phyloP scores from a whole-genome alignment of 2,888 invertebrate species.

The Stegana nigrithorax region DNA sequence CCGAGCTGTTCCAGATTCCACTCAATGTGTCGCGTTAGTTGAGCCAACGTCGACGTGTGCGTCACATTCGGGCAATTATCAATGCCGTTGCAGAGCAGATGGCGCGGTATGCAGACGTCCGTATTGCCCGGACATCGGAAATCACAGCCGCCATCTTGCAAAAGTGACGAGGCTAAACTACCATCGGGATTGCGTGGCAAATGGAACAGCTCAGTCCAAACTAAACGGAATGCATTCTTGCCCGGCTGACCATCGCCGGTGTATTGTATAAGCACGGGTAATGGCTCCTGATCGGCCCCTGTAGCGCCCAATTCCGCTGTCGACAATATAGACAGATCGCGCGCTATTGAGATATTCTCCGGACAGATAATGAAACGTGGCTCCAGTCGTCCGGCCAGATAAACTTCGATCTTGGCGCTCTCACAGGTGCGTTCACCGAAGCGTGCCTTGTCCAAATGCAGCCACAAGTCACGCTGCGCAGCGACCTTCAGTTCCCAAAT shows the following conservation, averaged over 20 bases:
- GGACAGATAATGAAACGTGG: slow-evolving; percentile 87
- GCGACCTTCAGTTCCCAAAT: slow-evolving; percentile 87
- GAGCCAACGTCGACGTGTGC: slow-evolving; percentile 65
- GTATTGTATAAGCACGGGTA: slow-evolving; percentile 79
- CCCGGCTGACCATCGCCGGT: slow-evolving; percentile 83
- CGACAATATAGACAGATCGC: slow-evolving; percentile 83
- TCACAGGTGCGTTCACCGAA: slow-evolving; percentile 88
- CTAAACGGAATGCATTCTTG: slow-evolving; percentile 86
- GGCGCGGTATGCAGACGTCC: slow-evolving; percentile 84
- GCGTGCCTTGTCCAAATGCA: slow-evolving; percentile 87
- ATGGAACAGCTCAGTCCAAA: slow-evolving; percentile 90
- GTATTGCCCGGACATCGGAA: slow-evolving; percentile 89
- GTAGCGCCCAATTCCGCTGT: slow-evolving; percentile 79
- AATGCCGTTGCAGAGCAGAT: slow-evolving; percentile 87
- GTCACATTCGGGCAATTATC: slow-evolving; percentile 86
- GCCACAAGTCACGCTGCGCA: slow-evolving; percentile 85
- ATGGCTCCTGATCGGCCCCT: slow-evolving; percentile 73
- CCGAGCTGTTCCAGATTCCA: slow-evolving; percentile 74
- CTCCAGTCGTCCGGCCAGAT: slow-evolving; percentile 77
- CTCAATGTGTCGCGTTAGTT: slow-evolving; percentile 72
- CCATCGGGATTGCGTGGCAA: slow-evolving; percentile 87
- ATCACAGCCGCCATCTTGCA: slow-evolving; percentile 81
- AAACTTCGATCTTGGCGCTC: slow-evolving; percentile 87
- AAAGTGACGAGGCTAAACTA: slow-evolving; percentile 80
- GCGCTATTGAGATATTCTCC: slow-evolving; percentile 84